Percentiles rank a stretch among this genome's conserved stretches.
phyloP scores from a whole-genome alignment of 2,797 vertebrate genomes.

The Melanotaenia maccullochi region DNA sequence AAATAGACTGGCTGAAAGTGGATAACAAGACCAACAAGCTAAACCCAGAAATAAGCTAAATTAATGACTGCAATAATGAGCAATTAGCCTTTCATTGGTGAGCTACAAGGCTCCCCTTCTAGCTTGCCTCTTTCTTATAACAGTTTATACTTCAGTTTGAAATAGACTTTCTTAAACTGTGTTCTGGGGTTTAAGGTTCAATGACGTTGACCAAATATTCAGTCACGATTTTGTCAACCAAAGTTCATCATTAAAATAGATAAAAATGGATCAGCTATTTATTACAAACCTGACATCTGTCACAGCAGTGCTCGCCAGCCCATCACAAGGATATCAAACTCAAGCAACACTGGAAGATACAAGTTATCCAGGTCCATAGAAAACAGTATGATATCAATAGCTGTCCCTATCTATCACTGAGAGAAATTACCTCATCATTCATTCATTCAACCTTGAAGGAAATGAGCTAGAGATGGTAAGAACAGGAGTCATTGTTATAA shows the following conservation, averaged over 20 bases:
- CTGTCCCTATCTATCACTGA: background rate
- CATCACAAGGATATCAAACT: constrained; percentile 13
- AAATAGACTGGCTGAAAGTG: background rate
- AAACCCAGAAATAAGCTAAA: constrained; percentile 42
- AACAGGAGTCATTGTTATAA: constrained; percentile 26
- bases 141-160: constrained; percentile 7
- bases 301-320: constrained; percentile 5
- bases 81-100: constrained; percentile 45
- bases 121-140: background rate
- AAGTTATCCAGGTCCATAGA: constrained; percentile 27
- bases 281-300: constrained; percentile 37
- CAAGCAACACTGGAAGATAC: constrained; percentile 21
- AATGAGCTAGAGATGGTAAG: constrained; percentile 27
- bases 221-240: constrained; percentile 3
- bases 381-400: constrained; percentile 26
- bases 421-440: constrained; percentile 37
- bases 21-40: constrained; percentile 56
- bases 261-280: constrained; percentile 26
- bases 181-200: constrained; percentile 8
- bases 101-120: constrained; percentile 20
- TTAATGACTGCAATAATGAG: constrained; percentile 55
- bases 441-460: constrained; percentile 39
- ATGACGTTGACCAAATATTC: constrained; percentile 6
- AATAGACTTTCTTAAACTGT: background rate
- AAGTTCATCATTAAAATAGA: background rate